phyloP scores from a whole-genome alignment of 2,888 invertebrate species.

The Darwinula stevensoni region DNA sequence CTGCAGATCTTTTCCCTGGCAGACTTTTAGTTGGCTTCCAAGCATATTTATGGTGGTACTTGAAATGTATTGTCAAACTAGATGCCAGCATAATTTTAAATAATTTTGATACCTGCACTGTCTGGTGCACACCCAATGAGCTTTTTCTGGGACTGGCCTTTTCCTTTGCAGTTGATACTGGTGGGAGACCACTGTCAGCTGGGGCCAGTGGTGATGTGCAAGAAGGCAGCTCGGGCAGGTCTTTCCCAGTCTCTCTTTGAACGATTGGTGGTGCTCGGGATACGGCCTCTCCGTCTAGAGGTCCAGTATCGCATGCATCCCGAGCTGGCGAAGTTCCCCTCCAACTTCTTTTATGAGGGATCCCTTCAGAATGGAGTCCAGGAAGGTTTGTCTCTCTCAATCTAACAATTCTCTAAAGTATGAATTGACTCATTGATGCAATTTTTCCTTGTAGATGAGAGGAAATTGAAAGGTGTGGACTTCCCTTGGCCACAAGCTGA shows the following conservation, averaged over 20 bases:
- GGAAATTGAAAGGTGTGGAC: slow-evolving; percentile 60
- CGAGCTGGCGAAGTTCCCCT: slow-evolving; percentile 83
- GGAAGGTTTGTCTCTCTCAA: slow-evolving; percentile 23
- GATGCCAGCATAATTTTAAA: too few relatives aligned
- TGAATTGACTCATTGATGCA: too few relatives aligned
- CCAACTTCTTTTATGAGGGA: slow-evolving; percentile 97
- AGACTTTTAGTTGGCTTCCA: too few relatives aligned
- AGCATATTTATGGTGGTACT: too few relatives aligned
- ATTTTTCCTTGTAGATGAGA: slow-evolving; percentile 34
- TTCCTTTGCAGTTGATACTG: slow-evolving; percentile 47
- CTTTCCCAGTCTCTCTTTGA: slow-evolving; percentile 91
- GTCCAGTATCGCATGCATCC: slow-evolving; percentile 99
- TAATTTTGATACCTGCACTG: not conserved
- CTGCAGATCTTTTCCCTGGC: too few relatives aligned
- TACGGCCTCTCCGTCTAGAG: slow-evolving; percentile 81
- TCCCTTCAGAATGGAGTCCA: slow-evolving; percentile 96
- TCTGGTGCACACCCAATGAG: too few relatives aligned
- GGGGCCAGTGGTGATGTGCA: slow-evolving; percentile 97
- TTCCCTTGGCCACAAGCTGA: slow-evolving; percentile 94
- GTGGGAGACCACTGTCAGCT: slow-evolving; percentile 98
- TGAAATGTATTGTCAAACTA: too few relatives aligned
- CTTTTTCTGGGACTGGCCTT: too few relatives aligned
- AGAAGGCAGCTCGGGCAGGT: slow-evolving; percentile 88
- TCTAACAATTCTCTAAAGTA: too few relatives aligned
- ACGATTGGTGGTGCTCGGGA: slow-evolving; percentile 80